Evolutionary conservation across 2,113 vertebrate genomes (phyloP).

Genomic region (Nycticebus coucang): DNA sequence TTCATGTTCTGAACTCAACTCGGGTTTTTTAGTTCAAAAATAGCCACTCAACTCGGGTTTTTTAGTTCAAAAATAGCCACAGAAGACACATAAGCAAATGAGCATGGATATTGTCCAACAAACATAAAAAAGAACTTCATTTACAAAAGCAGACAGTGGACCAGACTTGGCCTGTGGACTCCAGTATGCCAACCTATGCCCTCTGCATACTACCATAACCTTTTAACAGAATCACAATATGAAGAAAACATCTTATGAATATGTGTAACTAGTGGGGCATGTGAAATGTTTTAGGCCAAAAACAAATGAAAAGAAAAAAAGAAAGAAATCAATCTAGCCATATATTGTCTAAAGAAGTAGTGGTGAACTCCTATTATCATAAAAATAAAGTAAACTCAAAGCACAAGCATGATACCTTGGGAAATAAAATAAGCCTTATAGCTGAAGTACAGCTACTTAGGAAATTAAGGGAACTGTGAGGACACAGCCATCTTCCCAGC

Average conservation of each 20-base stretch:
- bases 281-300: not conserved
- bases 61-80: not conserved
- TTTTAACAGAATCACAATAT: not conserved
- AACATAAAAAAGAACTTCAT: not conserved
- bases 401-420: not conserved
- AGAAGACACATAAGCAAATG: not conserved
- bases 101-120: not conserved
- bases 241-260: not conserved
- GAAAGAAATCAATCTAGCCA: not conserved
- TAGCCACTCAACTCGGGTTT: not conserved
- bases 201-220: too few species aligned
- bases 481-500: not conserved
- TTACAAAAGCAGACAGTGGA: not conserved
- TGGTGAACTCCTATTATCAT: not conserved
- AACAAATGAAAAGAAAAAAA: not conserved
- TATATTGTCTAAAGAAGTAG: not conserved
- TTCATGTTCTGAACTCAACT: not conserved
- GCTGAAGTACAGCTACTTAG: not conserved
- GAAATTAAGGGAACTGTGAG: not conserved
- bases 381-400: not conserved
- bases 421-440: not conserved
- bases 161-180: not conserved
- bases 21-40: constrained; percentile 27
- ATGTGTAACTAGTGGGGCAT: not conserved
- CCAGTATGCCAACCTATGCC: not conserved